Conservation (phyloP, 2,888 invertebrate species). For the Tetranychus truncatus region DNA sequence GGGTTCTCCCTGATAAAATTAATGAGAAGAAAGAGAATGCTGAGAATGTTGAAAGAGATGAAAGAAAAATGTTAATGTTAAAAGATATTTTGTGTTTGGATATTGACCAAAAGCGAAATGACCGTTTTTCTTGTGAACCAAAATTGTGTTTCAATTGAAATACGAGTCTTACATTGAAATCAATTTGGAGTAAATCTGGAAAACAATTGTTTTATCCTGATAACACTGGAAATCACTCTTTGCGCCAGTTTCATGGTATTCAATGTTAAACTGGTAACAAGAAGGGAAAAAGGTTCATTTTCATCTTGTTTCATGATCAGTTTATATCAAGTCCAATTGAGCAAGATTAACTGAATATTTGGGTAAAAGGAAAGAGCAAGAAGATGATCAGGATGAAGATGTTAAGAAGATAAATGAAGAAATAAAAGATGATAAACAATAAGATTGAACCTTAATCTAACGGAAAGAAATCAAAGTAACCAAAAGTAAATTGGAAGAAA, state of each 20-base stretch:
- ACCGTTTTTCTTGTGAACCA: too few species aligned
- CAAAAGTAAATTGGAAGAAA: background rate
- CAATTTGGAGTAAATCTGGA: too few species aligned
- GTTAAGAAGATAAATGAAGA: background rate
- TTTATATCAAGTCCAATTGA: background rate
- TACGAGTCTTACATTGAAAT: too few species aligned
- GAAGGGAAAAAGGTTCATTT: too few species aligned
- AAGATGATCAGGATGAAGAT: background rate
- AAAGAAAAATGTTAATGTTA: conserved; percentile 2
- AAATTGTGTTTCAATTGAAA: too few species aligned
- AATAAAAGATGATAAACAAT: background rate
- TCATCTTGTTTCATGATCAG: too few species aligned
- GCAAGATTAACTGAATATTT: background rate
- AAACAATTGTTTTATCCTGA: too few species aligned
- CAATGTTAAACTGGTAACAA: too few species aligned
- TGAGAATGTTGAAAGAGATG: background rate
- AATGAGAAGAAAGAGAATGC: background rate
- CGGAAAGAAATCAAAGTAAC: background rate
- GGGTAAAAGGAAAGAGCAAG: background rate
- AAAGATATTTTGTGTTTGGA: background rate
- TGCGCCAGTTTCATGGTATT: too few species aligned
- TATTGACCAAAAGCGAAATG: background rate
- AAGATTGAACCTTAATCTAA: background rate
- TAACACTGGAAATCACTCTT: too few species aligned
- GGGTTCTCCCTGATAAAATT: too few species aligned